phyloP scores from a whole-genome alignment of 2,797 vertebrate genomes.

The Alcedo quadribrachys region DNA sequence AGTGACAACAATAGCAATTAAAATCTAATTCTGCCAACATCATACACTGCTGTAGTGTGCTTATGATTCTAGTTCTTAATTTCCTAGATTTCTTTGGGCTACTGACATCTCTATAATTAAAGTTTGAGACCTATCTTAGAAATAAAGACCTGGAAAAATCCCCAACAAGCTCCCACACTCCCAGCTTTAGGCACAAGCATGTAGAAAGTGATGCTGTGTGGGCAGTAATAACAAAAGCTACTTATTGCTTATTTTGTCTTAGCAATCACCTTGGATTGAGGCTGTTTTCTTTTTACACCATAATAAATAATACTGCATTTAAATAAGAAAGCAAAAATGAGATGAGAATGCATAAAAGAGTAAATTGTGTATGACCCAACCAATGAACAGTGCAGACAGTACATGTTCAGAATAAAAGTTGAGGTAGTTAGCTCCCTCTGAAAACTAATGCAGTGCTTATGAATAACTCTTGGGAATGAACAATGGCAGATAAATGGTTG shows the following conservation, averaged over 20 bases:
- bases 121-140: background rate
- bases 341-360: constrained; percentile 38
- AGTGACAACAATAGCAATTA: background rate
- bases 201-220: background rate
- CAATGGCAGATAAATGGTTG: background rate
- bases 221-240: constrained; percentile 1
- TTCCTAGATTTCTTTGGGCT: background rate
- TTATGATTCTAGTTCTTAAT: background rate
- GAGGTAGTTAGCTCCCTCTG: background rate
- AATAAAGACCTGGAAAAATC: background rate
- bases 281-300: constrained; percentile 28
- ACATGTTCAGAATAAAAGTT: constrained; percentile 6
- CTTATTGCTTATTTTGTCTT: background rate
- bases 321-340: constrained; percentile 55
- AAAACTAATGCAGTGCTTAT: background rate
- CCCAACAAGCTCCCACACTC: background rate
- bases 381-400: constrained; percentile 1
- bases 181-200: background rate
- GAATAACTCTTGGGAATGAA: constrained; percentile 16
- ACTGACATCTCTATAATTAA: background rate
- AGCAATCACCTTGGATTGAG: constrained; percentile 44
- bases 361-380: constrained; percentile 24
- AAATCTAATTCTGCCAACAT: background rate
- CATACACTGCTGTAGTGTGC: background rate
- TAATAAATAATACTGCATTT: constrained; percentile 52